These are phyloP conservation scores for Peromyscus attwateri DNA, from an alignment of 2,797 vertebrate genomes.

Conservation along the genomic window DNA sequence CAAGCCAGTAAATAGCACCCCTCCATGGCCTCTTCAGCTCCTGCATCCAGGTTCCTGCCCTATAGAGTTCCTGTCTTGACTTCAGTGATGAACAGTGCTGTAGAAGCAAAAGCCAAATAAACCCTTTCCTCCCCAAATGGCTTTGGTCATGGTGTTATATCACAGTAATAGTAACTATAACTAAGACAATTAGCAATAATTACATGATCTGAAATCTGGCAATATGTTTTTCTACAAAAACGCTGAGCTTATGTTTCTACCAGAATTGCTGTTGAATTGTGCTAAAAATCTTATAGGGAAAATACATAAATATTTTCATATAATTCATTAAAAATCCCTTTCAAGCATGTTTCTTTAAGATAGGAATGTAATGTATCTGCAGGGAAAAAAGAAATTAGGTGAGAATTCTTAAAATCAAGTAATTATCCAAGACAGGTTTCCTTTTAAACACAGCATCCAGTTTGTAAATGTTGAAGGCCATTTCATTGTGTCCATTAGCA, in stretches of 20 bases:
- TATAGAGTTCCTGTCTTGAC: no score
- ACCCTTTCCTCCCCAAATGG: no score
- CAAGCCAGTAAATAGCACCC: background rate
- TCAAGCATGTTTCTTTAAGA: background rate
- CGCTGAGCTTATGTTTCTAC: background rate
- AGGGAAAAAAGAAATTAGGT: conserved; percentile 17
- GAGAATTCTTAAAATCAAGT: background rate
- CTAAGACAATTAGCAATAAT: background rate
- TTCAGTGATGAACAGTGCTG: background rate
- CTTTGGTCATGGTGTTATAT: background rate
- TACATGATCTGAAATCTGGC: background rate
- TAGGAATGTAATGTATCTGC: background rate
- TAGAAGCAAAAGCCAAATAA: background rate
- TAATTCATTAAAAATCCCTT: background rate
- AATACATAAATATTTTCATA: background rate
- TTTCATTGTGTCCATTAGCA: background rate
- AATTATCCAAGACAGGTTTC: background rate
- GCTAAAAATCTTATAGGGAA: conserved; percentile 6
- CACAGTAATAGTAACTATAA: background rate
- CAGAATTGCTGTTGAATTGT: conserved; percentile 21
- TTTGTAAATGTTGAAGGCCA: background rate
- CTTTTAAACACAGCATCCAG: background rate
- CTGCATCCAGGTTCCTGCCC: no score
- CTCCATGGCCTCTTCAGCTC: no score
- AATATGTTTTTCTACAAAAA: background rate